Evolutionary conservation across 2,797 vertebrate species (phyloP).

Genomic region (Tangara arthus): DNA sequence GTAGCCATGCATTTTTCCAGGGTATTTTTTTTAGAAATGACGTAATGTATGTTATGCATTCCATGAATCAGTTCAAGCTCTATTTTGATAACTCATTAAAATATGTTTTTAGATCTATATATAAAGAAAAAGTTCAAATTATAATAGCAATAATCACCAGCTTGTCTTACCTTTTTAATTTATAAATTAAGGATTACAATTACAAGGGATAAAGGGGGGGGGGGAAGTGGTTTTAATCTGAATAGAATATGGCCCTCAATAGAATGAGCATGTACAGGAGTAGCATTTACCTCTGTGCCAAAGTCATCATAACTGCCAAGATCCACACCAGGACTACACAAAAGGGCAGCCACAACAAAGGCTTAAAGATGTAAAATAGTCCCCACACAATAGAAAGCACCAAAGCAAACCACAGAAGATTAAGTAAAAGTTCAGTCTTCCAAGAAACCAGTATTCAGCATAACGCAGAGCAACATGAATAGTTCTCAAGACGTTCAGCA

Average conservation of each 20-base stretch:
- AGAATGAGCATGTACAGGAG: background rate
- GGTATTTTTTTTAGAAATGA: slow-evolving; percentile 36
- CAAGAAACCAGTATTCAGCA: background rate
- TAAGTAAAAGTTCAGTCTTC: background rate
- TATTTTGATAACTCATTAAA: background rate
- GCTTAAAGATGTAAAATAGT: background rate
- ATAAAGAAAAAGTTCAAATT: background rate
- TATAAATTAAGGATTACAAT: background rate
- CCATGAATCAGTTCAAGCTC: background rate
- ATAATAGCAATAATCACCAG: background rate
- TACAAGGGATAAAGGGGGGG: fast-evolving
- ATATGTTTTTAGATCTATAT: background rate
- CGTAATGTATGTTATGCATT: background rate
- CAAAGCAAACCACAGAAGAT: background rate
- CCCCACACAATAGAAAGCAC: background rate
- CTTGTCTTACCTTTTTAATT: background rate
- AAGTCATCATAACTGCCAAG: background rate
- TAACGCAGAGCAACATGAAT: background rate
- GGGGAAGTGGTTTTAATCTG: background rate
- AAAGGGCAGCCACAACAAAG: background rate
- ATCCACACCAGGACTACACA: background rate
- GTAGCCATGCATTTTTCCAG: slow-evolving; percentile 4
- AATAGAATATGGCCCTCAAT: background rate
- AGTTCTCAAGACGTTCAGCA: background rate
- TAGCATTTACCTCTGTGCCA: background rate